phyloP scores from a whole-genome alignment of 2,888 invertebrate species.

The Halocaridina rubra region DNA sequence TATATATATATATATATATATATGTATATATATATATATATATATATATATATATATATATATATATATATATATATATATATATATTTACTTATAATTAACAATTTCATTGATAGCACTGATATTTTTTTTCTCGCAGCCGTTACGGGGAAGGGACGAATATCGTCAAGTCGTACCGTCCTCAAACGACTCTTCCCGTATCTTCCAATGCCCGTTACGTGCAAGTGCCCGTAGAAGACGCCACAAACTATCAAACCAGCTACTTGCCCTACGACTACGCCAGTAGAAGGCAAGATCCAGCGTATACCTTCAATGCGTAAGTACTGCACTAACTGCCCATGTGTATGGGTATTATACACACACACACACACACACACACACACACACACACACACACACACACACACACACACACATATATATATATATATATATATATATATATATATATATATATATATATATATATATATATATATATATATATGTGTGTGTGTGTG shows the following conservation, averaged over 20 bases:
- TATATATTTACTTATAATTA: not conserved
- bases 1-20: not conserved
- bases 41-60: not conserved
- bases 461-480: slow-evolving; percentile 14
- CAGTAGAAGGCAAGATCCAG: not conserved
- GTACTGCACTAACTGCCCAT: not conserved
- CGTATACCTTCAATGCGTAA: not conserved
- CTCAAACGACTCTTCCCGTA: not conserved
- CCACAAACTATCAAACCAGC: not conserved
- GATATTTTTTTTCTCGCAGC: not conserved
- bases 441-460: slow-evolving; percentile 16
- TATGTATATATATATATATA: not conserved
- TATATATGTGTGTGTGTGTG: not conserved
- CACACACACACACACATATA: not conserved
- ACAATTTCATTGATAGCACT: not conserved
- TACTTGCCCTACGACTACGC: not conserved
- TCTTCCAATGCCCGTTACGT: not conserved
- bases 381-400: not conserved
- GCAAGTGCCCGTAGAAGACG: not conserved
- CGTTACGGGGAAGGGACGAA: not conserved
- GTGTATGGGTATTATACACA: not conserved
- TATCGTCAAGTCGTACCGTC: not conserved
- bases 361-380: not conserved
- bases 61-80: not conserved
- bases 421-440: not conserved